Percentiles rank a stretch among this genome's conserved stretches.
Evolutionary conservation across 1,140 invertebrate species (phyloP).

Genomic region (Periplaneta americana): DNA sequence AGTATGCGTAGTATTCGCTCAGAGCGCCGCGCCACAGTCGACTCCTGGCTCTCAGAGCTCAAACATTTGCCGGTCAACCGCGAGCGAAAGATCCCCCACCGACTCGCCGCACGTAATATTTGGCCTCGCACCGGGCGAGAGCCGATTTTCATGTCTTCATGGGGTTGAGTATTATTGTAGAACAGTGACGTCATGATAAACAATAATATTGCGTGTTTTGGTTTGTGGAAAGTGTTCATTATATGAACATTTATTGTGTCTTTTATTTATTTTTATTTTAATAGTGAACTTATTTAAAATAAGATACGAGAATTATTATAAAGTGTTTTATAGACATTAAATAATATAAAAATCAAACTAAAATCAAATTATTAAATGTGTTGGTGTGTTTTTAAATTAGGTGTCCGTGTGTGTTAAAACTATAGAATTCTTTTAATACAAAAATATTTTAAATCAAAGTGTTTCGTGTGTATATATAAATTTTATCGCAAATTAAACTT

Average conservation of each 20-base stretch:
- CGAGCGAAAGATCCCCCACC: neutral
- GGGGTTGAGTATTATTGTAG: neutral
- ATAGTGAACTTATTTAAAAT: neutral
- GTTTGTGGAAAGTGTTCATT: neutral
- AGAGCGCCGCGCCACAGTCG: neutral
- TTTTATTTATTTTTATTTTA: too few species aligned
- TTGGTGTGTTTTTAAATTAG: neutral
- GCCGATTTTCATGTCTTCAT: neutral
- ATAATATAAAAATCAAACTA: too few species aligned
- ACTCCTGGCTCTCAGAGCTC: neutral
- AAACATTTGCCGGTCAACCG: neutral
- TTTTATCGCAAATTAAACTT: too few species aligned
- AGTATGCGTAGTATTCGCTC: neutral
- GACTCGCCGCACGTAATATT: too few species aligned
- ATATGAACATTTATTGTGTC: neutral
- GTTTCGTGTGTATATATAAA: neutral
- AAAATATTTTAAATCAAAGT: neutral
- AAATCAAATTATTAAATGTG: neutral
- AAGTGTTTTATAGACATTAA: neutral
- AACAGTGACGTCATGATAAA: neutral
- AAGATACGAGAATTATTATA: too few species aligned
- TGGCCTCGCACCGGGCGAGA: neutral
- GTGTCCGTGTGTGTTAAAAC: neutral
- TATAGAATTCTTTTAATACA: neutral
- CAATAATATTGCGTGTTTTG: neutral